Conservation (phyloP, 2,113 vertebrate species). For the Shinisaurus crocodilurus region DNA sequence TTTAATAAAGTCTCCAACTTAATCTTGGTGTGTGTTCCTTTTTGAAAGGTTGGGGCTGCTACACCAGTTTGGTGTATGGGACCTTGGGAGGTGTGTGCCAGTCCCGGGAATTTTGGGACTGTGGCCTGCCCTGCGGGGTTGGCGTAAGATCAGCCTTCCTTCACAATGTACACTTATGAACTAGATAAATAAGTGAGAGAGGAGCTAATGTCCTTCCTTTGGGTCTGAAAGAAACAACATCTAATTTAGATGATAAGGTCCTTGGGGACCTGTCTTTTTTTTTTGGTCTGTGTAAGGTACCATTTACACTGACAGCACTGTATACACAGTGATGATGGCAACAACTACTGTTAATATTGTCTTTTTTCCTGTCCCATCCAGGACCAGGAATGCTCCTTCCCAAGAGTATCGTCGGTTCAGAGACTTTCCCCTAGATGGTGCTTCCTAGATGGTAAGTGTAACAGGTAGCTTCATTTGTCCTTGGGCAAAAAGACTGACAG, state of each 20-base stretch:
- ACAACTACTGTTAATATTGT: neutral
- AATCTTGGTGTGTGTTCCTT: too few species aligned
- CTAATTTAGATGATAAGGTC: neutral
- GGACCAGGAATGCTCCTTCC: slow-evolving; percentile 87
- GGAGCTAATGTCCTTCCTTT: neutral
- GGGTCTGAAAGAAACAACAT: neutral
- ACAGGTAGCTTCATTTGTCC: neutral
- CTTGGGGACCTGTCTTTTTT: neutral
- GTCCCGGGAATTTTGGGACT: too few species aligned
- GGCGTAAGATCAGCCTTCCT: too few species aligned
- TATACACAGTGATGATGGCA: neutral
- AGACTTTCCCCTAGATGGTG: slow-evolving; percentile 95
- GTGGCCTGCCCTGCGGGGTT: too few species aligned
- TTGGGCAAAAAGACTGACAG: neutral
- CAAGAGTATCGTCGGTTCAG: slow-evolving; percentile 86
- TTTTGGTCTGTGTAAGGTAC: neutral
- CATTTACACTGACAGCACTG: neutral
- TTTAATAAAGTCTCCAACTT: too few species aligned
- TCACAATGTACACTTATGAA: neutral
- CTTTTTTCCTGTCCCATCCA: slow-evolving; percentile 37
- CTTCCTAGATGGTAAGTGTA: slow-evolving; percentile 96
- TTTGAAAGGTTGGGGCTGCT: too few species aligned
- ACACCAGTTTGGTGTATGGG: too few species aligned
- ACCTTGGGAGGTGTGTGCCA: too few species aligned
- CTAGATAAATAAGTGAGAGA: neutral